Percentiles rank a stretch among this genome's conserved stretches.
Conservation (phyloP, 1,140 invertebrate genomes). For the Stegodyphus dumicola region DNA sequence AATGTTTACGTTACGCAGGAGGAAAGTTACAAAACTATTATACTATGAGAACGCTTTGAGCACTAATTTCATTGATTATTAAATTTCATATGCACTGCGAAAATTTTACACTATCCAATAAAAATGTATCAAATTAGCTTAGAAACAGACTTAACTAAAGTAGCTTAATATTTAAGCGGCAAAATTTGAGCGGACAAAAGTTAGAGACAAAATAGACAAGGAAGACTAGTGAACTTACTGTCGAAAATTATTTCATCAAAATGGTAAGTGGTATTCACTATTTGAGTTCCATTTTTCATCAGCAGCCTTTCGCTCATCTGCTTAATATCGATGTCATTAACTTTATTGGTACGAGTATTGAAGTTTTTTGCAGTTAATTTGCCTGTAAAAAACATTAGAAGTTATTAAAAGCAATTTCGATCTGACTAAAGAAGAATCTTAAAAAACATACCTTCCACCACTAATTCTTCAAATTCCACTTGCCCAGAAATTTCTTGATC, state of each 20-base stretch:
- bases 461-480: conserved; percentile 20
- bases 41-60: too few relatives aligned
- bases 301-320: conserved; percentile 22
- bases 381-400: conserved; percentile 8
- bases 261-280: conserved; percentile 27
- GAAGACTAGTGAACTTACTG: not conserved
- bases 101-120: too few relatives aligned
- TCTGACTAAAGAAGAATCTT: not conserved
- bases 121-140: too few relatives aligned
- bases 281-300: conserved; percentile 28
- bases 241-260: conserved; percentile 47
- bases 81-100: too few relatives aligned
- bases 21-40: too few relatives aligned
- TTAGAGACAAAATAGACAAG: not conserved
- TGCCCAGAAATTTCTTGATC: conserved; percentile 44
- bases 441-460: conserved; percentile 20
- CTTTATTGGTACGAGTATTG: not conserved
- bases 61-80: too few relatives aligned
- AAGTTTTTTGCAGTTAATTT: conserved; percentile 5
- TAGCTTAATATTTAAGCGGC: too few relatives aligned
- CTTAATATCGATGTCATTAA: conserved; percentile 45
- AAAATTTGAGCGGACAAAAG: too few relatives aligned
- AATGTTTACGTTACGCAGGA: too few relatives aligned
- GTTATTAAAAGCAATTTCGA: not conserved
- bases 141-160: too few relatives aligned